phyloP scores from a whole-genome alignment of 2,888 invertebrate species.

The Lymantria dispar region DNA sequence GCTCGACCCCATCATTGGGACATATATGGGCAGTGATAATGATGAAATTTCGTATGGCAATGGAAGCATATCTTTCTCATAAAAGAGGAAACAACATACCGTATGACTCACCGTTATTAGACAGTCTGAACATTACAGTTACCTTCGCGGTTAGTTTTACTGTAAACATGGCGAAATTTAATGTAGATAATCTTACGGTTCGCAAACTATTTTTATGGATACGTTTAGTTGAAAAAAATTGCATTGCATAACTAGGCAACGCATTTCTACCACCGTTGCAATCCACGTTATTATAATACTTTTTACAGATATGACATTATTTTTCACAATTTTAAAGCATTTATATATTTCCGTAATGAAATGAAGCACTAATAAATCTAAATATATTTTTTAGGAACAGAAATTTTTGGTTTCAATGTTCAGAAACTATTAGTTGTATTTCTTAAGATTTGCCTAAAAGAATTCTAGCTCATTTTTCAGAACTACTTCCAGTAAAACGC shows the following conservation, averaged over 20 bases:
- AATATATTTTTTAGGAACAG: too few species aligned
- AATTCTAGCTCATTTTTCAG: too few species aligned
- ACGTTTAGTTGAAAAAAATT: background rate
- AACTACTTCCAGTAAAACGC: too few species aligned
- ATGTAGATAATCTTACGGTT: background rate
- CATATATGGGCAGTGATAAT: too few species aligned
- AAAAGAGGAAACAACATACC: slow-evolving; percentile 14
- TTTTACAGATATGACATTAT: background rate
- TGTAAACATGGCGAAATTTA: slow-evolving; percentile 18
- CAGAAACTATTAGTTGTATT: too few species aligned
- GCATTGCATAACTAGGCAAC: too few species aligned
- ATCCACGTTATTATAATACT: background rate
- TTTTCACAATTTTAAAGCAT: background rate
- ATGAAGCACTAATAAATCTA: too few species aligned
- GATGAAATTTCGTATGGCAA: slow-evolving; percentile 5
- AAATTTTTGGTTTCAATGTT: too few species aligned
- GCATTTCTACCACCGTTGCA: background rate
- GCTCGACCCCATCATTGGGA: too few species aligned
- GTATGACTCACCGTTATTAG: slow-evolving; percentile 31
- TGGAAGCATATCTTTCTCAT: slow-evolving; percentile 6
- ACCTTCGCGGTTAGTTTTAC: slow-evolving; percentile 16
- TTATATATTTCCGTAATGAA: too few species aligned
- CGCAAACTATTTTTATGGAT: background rate
- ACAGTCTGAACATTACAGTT: slow-evolving; percentile 25
- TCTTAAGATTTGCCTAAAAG: too few species aligned